These are phyloP conservation scores for Lasioglossum lativentre DNA, from an alignment of 2,888 invertebrate genomes.

Conservation along the genomic window DNA sequence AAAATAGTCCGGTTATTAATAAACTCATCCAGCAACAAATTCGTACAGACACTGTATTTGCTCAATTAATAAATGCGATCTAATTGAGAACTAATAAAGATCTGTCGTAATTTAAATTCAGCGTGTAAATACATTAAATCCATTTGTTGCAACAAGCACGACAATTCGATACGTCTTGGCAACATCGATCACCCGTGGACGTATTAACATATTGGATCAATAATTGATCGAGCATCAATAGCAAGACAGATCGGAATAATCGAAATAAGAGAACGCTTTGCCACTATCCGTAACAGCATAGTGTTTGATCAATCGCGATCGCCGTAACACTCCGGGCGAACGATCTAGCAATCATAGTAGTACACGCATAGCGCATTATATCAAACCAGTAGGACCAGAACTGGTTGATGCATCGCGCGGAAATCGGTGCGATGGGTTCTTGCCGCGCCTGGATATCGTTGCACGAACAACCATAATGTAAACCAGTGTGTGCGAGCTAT, in stretches of 20 bases:
- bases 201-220: neutral
- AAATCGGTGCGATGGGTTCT: constrained; percentile 28
- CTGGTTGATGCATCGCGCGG: constrained; percentile 42
- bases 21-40: neutral
- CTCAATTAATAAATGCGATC: neutral
- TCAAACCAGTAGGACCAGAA: constrained; percentile 24
- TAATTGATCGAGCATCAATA: constrained; percentile 36
- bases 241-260: neutral
- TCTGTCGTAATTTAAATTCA: neutral
- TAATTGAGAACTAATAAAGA: neutral
- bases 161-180: neutral
- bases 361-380: constrained; percentile 1
- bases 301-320: constrained; percentile 50
- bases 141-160: neutral
- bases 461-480: neutral
- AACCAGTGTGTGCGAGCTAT: neutral
- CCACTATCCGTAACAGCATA: constrained; percentile 36
- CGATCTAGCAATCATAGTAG: constrained; percentile 43
- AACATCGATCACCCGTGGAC: neutral
- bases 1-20: no score
- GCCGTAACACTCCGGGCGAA: constrained; percentile 45
- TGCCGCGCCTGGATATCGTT: constrained; percentile 1
- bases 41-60: neutral
- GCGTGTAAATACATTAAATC: neutral
- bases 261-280: neutral